Base-by-base conservation (phyloP, 2,797 vertebrate genomes). In the Lacerta viridis region DNA sequence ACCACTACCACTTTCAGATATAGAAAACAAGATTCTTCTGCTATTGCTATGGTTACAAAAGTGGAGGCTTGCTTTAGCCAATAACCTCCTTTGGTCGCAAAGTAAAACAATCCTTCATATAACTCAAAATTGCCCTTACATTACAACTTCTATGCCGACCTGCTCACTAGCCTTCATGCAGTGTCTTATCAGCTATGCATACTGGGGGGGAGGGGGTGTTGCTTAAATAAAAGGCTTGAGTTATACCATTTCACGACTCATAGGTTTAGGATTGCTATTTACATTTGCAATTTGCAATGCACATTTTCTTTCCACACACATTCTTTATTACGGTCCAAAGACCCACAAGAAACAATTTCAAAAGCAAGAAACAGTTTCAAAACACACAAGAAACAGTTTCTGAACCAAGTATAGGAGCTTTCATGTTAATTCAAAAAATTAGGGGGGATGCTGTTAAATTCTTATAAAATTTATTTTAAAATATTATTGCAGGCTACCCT, bases 391-490 rank as follows among this genome's bases (percentile, higher is more conserved):
- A 50, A 50, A 50, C 50, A 55, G 50, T 55, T 95, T 92, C 90
- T 92, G 92, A 94, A 94, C 95, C 93, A 89, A 92, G 90, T 95
- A 95, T 92, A 94, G 94, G 95, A 95, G 95, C 96, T 95, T 95
- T 95, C 92, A 88, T 92, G 92, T 93, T 93, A 87, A 87, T 87
- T 79, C 90, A 87, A 94, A 91, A 74, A 90, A 95, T 91, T 92
- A n/a, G 15, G 68, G 15, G 68, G 59, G 68, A 23, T 18, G 13
- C 33, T 72, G 29, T 43, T 55, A 68, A 81, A 36, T 72, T 25
- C 23, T 33, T 33, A 43, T 71, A 7, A 66, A 27, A 6, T 46
- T 71, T 84, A n/a, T 46, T 76, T 88, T 61, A 82, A 75, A 80
- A 80, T 43, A 55, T 15, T 55, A 13, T 55, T 55, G 50, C 13